Percentiles rank a stretch among this genome's conserved stretches.
Conservation (phyloP, 2,113 vertebrate genomes). For the Progne subis region DNA sequence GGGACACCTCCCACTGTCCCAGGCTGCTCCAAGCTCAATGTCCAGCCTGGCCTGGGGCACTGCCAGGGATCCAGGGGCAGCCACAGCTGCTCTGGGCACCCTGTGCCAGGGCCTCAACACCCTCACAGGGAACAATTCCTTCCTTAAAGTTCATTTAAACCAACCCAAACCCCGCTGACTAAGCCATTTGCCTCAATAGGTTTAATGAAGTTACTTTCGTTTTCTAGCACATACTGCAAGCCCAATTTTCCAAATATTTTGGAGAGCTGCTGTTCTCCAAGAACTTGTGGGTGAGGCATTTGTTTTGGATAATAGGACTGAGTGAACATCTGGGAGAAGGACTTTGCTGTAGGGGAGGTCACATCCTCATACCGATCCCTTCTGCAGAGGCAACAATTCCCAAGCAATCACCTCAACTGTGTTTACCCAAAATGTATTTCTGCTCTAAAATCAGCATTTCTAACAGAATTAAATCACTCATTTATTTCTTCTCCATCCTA, state of each 20-base stretch:
- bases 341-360: background rate
- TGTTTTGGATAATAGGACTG: background rate
- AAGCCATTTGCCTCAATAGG: background rate
- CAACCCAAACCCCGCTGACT: background rate
- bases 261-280: background rate
- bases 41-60: background rate
- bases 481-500: background rate
- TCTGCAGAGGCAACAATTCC: background rate
- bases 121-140: accelerated
- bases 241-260: background rate
- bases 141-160: background rate
- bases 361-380: background rate
- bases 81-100: background rate
- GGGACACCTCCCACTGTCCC: background rate
- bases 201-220: background rate
- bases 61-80: background rate
- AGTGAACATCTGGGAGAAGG: background rate
- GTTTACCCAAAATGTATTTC: background rate
- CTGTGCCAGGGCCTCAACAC: background rate
- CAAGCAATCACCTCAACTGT: background rate
- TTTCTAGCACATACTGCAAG: background rate
- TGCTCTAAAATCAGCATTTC: background rate
- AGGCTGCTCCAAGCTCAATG: background rate
- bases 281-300: background rate
- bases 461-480: background rate